These are phyloP conservation scores for Cottus gobio DNA, from an alignment of 2,113 vertebrate species.

Conservation along the genomic window DNA sequence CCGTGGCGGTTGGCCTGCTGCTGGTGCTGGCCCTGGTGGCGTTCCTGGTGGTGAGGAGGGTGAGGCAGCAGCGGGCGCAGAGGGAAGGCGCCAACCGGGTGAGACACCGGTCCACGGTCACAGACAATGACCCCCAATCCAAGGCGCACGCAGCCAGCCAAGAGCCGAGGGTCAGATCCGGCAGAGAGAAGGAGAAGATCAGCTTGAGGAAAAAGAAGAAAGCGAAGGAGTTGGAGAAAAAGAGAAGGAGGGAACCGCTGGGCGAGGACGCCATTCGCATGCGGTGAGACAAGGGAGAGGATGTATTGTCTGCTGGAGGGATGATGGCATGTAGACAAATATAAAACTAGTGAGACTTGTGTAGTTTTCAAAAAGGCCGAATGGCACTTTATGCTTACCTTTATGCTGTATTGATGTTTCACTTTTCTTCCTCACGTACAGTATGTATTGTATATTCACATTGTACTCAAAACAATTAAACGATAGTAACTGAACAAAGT, in stretches of 20 bases:
- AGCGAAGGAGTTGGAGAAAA: constrained; percentile 82
- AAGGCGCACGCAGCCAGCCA: constrained; percentile 58
- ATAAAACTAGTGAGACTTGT: not conserved
- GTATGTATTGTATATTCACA: not conserved
- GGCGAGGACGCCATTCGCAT: constrained; percentile 90
- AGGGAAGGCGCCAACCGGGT: constrained; percentile 60
- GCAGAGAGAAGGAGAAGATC: constrained; percentile 74
- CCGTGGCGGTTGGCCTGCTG: constrained; percentile 75
- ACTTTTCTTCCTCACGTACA: not conserved
- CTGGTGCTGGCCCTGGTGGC: constrained; percentile 73
- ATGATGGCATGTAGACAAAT: constrained; percentile 37
- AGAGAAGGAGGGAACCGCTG: constrained; percentile 86
- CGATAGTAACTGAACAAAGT: no score
- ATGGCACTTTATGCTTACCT: not conserved
- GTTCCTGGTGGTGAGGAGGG: constrained; percentile 80
- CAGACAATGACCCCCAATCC: constrained; percentile 50
- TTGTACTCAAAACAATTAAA: no score
- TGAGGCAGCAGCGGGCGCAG: constrained; percentile 69
- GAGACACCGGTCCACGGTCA: constrained; percentile 63
- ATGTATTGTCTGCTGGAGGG: constrained; percentile 33
- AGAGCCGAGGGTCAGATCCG: constrained; percentile 59
- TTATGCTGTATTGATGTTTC: not conserved
- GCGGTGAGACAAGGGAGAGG: constrained; percentile 79
- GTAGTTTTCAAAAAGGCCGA: not conserved
- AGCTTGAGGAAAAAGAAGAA: constrained; percentile 81